Evolutionary conservation across 2,113 vertebrate genomes (phyloP), one percentile per base, ranked within the genome.

Genomic region (Acrocephalus arundinaceus): DNA sequence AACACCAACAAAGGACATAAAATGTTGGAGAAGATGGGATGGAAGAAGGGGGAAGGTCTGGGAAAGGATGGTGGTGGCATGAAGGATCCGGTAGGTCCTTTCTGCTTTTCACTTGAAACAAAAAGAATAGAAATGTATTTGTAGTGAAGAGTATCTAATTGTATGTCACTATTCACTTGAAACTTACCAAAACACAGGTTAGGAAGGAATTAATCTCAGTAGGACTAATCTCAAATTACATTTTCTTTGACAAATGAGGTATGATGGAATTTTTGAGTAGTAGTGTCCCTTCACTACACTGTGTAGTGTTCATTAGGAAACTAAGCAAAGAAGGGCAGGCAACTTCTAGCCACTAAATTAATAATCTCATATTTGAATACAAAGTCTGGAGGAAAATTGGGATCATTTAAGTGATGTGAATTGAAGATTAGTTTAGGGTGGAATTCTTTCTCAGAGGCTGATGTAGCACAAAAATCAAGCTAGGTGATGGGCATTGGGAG

Each of bases 21-120:
- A 97, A 99, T 99, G 98, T 61, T 99, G 97, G 99, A 99, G 95
- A 99, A 99, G 95, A 99, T 99, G 99, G 99, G 99, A 74, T 99
- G 99, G 99, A 99, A 98, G 82, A 99, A 98, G 88, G 99, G 99
- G 74, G 99, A 99, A 80, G 99, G 99, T 14, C 98, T 99, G 39
- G 99, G 99, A 33, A 99, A 99, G 97, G 98, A 98, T 51, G 98
- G 99, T 57, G 95, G 98, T 30, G 99, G 99, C 65, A 99, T 99
- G 97, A 99, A 98, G 80, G 97, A 98, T 88, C 99, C 99, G 81
- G 99, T 99, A 98, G 96, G 98, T 97, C 8, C 8, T 65, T 33
- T 57, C 25, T 30, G 5, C 5, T 63, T 92, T 80, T 82, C 21
- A 55, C 11, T 41, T 70, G 30, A 23, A 80, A 27, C 35, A 87